Conservation (phyloP, 1,140 invertebrate genomes). For the Ooceraea biroi region DNA sequence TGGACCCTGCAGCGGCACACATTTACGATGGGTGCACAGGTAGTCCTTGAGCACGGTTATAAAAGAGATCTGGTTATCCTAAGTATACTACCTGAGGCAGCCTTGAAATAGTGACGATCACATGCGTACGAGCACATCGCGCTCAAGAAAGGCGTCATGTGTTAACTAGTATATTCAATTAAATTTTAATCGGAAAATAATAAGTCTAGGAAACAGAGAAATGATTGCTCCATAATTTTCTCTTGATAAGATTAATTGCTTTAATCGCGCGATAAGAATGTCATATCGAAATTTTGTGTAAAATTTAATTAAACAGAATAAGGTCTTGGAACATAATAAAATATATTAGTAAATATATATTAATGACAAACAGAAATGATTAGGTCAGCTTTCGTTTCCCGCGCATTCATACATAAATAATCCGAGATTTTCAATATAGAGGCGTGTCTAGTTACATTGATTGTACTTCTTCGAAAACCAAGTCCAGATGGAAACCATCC, state of each 20-base stretch:
- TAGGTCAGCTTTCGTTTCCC: not conserved
- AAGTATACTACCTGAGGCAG: constrained; percentile 42
- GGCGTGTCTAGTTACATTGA: not conserved
- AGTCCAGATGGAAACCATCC: not conserved
- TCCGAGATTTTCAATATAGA: too few species aligned
- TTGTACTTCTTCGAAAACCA: not conserved
- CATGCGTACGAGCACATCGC: not conserved
- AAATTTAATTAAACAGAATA: constrained; percentile 7
- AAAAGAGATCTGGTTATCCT: constrained; percentile 56
- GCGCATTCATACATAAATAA: too few species aligned
- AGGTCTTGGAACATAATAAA: not conserved
- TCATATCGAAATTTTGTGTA: constrained; percentile 2
- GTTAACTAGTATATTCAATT: not conserved
- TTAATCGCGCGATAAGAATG: not conserved
- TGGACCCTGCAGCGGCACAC: constrained; percentile 18
- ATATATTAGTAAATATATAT: not conserved
- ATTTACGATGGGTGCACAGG: constrained; percentile 62
- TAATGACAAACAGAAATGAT: not conserved
- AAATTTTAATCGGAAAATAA: not conserved
- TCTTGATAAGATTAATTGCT: not conserved
- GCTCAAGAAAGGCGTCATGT: constrained; percentile 4
- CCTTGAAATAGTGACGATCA: constrained; percentile 53
- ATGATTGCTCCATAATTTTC: not conserved
- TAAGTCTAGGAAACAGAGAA: not conserved
- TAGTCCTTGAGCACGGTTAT: constrained; percentile 61